A percentile compares a stretch with the other conserved stretches of the same genome.
Evolutionary conservation across 2,888 invertebrate genomes (phyloP).

Genomic region (Drosophila rellima): DNA sequence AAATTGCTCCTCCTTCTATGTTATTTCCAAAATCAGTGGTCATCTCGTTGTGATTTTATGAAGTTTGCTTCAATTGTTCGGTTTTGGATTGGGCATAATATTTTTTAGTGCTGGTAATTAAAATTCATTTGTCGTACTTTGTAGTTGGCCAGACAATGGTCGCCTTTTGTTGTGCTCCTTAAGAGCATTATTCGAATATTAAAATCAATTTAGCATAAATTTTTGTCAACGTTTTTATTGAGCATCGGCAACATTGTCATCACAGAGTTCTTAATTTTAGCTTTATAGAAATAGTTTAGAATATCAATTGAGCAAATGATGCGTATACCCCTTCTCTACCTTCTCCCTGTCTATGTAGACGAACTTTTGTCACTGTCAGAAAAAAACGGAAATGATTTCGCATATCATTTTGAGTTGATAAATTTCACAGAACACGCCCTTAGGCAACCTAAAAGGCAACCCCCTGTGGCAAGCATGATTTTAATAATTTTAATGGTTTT

Average conservation of each 20-base stretch:
- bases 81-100: slow-evolving; percentile 34
- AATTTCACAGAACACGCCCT: slow-evolving; percentile 75
- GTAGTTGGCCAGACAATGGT: slow-evolving; percentile 56
- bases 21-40: slow-evolving; percentile 38
- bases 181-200: slow-evolving; percentile 44
- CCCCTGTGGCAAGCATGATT: slow-evolving; percentile 71
- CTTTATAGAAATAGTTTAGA: slow-evolving; percentile 24
- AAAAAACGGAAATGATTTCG: slow-evolving; percentile 64
- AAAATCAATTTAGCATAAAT: slow-evolving; percentile 76
- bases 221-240: slow-evolving; percentile 50
- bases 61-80: slow-evolving; percentile 58
- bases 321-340: slow-evolving; percentile 28
- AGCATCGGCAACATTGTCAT: slow-evolving; percentile 47
- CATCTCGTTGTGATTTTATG: slow-evolving; percentile 58
- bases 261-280: slow-evolving; percentile 3
- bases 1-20: slow-evolving; percentile 5
- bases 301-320: slow-evolving; percentile 52
- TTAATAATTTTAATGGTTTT: slow-evolving; percentile 85
- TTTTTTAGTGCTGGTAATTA: slow-evolving; percentile 71
- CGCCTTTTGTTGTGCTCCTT: slow-evolving; percentile 22
- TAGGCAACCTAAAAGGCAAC: slow-evolving; percentile 18
- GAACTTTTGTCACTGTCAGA: slow-evolving; percentile 33
- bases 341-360: slow-evolving; percentile 9
- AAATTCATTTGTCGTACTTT: slow-evolving; percentile 79
- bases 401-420: slow-evolving; percentile 76